Evolutionary conservation across 2,888 invertebrate genomes (phyloP).

Genomic region (Drosophila hamatofila): DNA sequence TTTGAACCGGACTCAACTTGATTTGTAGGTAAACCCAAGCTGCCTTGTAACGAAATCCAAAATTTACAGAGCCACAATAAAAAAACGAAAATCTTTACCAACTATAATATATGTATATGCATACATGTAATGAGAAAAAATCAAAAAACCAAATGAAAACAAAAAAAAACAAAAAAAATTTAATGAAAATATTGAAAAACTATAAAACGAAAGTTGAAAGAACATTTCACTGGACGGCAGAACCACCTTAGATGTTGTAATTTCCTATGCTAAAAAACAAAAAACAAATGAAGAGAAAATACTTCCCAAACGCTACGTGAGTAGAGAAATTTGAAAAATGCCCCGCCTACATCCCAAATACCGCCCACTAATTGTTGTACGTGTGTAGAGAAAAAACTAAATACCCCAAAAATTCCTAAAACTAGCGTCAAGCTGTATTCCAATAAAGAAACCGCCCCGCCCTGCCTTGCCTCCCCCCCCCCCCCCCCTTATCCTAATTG

Average conservation of each 20-base stretch:
- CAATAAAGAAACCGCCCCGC: neutral
- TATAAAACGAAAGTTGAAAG: slow-evolving; percentile 59
- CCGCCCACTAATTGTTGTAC: slow-evolving; percentile 66
- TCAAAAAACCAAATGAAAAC: slow-evolving; percentile 32
- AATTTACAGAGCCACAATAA: slow-evolving; percentile 54
- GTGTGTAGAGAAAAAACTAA: slow-evolving; percentile 35
- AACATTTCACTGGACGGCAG: slow-evolving; percentile 83
- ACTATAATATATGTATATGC: slow-evolving; percentile 37
- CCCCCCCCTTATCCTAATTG: neutral
- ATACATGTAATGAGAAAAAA: slow-evolving; percentile 57
- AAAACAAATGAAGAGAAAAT: neutral
- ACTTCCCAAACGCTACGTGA: slow-evolving; percentile 37
- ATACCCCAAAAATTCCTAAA: slow-evolving; percentile 6
- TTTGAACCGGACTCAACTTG: slow-evolving; percentile 29
- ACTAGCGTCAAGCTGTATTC: neutral
- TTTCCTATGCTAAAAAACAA: slow-evolving; percentile 57
- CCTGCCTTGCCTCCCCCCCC: neutral
- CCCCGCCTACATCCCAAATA: neutral
- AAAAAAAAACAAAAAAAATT: slow-evolving; percentile 37
- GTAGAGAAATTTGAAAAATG: slow-evolving; percentile 40
- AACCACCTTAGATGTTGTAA: slow-evolving; percentile 85
- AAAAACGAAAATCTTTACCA: slow-evolving; percentile 32
- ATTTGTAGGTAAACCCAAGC: slow-evolving; percentile 66
- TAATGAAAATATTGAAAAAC: slow-evolving; percentile 15
- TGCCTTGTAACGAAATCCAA: slow-evolving; percentile 76